Percentiles rank a stretch among this genome's conserved stretches.
These are phyloP conservation scores for Holcopasites calliopsidis DNA, from an alignment of 1,140 invertebrate species.

Conservation along the genomic window DNA sequence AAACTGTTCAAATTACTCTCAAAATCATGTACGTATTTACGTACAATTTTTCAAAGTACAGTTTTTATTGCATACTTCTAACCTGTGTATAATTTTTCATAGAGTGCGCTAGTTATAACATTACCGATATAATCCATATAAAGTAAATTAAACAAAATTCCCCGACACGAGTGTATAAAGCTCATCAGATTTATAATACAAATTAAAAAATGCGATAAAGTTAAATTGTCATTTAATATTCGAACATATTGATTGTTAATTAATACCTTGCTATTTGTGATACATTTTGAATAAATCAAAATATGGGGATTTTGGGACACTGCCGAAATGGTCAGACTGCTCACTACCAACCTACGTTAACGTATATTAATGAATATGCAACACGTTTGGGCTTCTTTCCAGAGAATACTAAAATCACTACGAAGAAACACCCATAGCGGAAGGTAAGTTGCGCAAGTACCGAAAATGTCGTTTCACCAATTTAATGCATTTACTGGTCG, in stretches of 20 bases:
- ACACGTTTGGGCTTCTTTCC: not conserved
- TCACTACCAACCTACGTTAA: not conserved
- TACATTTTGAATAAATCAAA: not conserved
- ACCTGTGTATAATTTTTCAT: not conserved
- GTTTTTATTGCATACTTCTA: not conserved
- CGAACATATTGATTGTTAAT: not conserved
- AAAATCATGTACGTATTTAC: not conserved
- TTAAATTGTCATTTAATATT: not conserved
- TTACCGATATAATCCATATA: not conserved
- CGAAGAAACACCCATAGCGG: not conserved
- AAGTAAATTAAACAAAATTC: not conserved
- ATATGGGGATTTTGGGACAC: not conserved
- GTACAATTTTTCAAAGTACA: not conserved
- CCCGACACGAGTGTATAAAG: not conserved
- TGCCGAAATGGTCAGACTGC: not conserved
- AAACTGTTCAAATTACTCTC: too few species aligned
- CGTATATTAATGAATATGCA: not conserved
- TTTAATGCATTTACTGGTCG: constrained; percentile 57
- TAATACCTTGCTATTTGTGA: too few species aligned
- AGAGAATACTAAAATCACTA: not conserved
- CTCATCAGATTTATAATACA: not conserved
- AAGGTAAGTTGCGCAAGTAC: constrained; percentile 25
- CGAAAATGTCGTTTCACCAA: constrained; percentile 54
- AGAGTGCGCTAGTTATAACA: not conserved
- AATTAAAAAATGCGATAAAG: not conserved